These are phyloP conservation scores for Borostomias antarcticus DNA, from an alignment of 2,797 vertebrate genomes.

Conservation along the genomic window DNA sequence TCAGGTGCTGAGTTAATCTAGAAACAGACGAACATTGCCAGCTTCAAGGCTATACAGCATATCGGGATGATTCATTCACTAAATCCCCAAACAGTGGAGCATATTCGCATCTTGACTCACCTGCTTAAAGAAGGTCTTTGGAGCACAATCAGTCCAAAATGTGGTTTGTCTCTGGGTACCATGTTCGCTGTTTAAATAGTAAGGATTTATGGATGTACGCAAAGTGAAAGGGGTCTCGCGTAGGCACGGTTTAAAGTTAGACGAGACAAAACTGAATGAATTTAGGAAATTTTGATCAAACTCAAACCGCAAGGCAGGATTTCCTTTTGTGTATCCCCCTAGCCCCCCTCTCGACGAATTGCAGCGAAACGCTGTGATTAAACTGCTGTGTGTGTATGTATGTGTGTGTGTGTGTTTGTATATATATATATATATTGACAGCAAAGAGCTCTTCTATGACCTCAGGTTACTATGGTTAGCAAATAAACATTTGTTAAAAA, in stretches of 20 bases:
- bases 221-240: constrained; percentile 4
- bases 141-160: not conserved
- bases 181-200: not conserved
- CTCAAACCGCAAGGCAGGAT: not conserved
- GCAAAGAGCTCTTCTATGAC: too few species aligned
- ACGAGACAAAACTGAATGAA: not conserved
- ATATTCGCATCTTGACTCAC: not conserved
- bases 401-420: too few species aligned
- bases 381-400: too few species aligned
- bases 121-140: not conserved
- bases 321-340: not conserved
- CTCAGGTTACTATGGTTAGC: too few species aligned
- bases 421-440: too few species aligned
- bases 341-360: not conserved
- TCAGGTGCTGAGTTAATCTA: not conserved
- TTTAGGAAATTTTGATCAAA: not conserved
- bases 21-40: not conserved
- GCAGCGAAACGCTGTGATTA: not conserved
- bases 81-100: not conserved
- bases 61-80: not conserved
- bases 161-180: not conserved
- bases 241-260: too few species aligned
- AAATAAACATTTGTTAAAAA: too few species aligned
- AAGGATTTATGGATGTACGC: not conserved
- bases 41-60: not conserved